These are phyloP conservation scores for Sinentomon sp. DNA, from an alignment of 2,888 invertebrate species.

Conservation along the genomic window DNA sequence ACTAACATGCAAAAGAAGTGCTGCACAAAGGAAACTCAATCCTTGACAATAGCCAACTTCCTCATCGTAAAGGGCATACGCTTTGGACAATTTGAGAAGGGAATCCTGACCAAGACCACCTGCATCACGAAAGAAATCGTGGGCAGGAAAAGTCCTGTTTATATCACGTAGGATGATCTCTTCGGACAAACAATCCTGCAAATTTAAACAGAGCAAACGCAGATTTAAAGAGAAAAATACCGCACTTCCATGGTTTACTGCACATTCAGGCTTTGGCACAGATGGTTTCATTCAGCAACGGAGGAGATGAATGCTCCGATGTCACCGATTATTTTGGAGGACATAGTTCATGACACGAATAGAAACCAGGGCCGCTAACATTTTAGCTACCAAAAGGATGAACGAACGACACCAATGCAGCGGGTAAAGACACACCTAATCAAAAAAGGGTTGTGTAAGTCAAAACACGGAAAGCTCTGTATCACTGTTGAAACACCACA, in stretches of 20 bases:
- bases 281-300: no score
- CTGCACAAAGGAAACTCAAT: constrained; percentile 87
- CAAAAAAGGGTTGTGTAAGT: no score
- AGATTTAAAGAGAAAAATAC: not conserved
- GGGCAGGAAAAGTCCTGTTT: constrained; percentile 92
- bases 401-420: no score
- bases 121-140: constrained; percentile 85
- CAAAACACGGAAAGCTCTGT: no score
- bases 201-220: constrained; percentile 6
- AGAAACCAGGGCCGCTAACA: no score
- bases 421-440: no score
- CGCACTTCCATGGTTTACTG: not conserved
- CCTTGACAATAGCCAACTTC: constrained; percentile 99
- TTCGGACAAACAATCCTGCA: constrained; percentile 75
- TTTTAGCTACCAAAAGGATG: no score
- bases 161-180: constrained; percentile 87
- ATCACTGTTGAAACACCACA: no score
- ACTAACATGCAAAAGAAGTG: constrained; percentile 46
- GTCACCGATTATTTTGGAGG: no score
- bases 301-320: no score
- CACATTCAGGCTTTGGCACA: no score
- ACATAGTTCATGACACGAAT: no score
- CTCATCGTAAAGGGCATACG: constrained; percentile 85
- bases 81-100: constrained; percentile 78
- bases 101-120: constrained; percentile 90